phyloP scores from a whole-genome alignment of 2,888 invertebrate species.

The Bimastos eiseni region DNA sequence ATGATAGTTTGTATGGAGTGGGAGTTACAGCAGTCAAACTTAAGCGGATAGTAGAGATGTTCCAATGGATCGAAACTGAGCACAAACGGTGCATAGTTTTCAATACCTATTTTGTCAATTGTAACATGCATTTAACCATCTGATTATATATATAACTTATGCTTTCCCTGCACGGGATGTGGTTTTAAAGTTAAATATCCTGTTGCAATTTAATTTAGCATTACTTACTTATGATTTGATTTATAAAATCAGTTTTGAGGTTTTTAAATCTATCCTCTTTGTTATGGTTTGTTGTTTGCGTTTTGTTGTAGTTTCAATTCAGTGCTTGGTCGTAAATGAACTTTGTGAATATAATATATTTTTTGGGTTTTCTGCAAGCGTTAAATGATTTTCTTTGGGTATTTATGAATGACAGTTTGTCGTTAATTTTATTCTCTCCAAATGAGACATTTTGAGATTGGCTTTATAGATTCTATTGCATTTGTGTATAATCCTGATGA shows the following conservation, averaged over 20 bases:
- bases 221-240: no score
- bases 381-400: no score
- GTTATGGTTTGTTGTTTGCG: background rate
- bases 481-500: background rate
- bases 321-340: background rate
- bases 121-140: background rate
- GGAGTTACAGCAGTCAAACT: constrained; percentile 82
- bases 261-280: background rate
- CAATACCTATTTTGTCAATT: background rate
- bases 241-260: background rate
- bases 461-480: background rate
- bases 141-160: background rate
- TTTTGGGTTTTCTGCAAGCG: background rate
- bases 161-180: background rate
- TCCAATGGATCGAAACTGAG: constrained; percentile 84
- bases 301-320: background rate
- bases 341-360: background rate
- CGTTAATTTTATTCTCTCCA: background rate
- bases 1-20: constrained; percentile 81
- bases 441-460: background rate
- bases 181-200: background rate
- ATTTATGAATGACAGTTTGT: background rate
- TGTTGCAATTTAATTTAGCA: background rate
- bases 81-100: constrained; percentile 18
- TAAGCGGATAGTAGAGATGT: constrained; percentile 85